These are phyloP conservation scores for Pseudomyrmex cubaensis DNA, from an alignment of 1,140 invertebrate species.

Conservation along the genomic window DNA sequence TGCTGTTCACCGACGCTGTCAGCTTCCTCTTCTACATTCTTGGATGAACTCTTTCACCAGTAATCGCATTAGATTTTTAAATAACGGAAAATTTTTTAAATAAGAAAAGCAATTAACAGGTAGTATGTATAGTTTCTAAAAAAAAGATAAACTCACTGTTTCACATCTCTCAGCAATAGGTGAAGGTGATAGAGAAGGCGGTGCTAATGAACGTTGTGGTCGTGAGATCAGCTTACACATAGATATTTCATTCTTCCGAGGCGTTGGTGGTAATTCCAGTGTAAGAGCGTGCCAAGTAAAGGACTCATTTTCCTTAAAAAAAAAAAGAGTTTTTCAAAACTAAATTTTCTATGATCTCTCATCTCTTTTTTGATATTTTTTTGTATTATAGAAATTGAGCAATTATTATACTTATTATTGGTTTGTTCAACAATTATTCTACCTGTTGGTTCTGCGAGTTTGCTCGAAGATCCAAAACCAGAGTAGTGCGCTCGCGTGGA, in stretches of 20 bases:
- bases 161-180: constrained; percentile 22
- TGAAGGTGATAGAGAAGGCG: constrained; percentile 17
- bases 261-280: constrained; percentile 78
- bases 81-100: neutral
- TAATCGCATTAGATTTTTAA: neutral
- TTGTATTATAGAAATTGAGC: too few species aligned
- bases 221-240: constrained; percentile 62
- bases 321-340: neutral
- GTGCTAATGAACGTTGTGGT: constrained; percentile 53
- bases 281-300: constrained; percentile 82
- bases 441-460: constrained; percentile 72
- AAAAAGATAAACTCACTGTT: constrained; percentile 30
- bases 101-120: neutral
- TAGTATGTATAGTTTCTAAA: neutral
- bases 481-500: constrained; percentile 77
- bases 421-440: neutral
- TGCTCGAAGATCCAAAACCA: constrained; percentile 83
- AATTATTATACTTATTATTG: too few species aligned
- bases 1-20: constrained; percentile 75
- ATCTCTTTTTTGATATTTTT: neutral
- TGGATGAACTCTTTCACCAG: constrained; percentile 48
- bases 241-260: constrained; percentile 69
- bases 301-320: constrained; percentile 78
- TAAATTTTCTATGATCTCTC: too few species aligned
- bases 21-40: constrained; percentile 39